Conservation (phyloP, 2,888 invertebrate species). For the Hypselothyrea guttata region DNA sequence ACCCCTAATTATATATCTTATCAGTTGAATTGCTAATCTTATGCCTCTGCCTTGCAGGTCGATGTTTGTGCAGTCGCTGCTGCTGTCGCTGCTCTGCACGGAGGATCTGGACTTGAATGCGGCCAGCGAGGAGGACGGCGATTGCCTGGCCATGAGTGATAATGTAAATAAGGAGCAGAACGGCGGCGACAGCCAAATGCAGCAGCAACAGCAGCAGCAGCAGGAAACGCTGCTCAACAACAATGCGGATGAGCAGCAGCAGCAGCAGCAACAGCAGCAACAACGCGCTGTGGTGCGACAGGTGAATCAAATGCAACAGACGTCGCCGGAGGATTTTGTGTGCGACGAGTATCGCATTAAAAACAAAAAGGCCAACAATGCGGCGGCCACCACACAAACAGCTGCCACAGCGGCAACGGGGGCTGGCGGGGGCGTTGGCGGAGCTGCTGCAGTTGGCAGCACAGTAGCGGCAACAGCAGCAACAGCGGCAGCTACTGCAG, state of each 20-base stretch:
- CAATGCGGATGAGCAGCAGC: constrained; percentile 74
- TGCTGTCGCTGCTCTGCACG: constrained; percentile 83
- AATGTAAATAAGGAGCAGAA: constrained; percentile 81
- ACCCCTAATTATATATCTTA: neutral
- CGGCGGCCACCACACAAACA: constrained; percentile 74
- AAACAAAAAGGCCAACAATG: constrained; percentile 70
- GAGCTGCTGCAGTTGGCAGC: constrained; percentile 43
- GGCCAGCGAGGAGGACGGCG: constrained; percentile 53
- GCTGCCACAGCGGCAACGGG: constrained; percentile 60
- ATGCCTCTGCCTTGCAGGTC: too few relatives aligned
- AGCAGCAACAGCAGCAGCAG: constrained; percentile 59
- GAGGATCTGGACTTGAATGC: constrained; percentile 60
- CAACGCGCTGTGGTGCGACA: constrained; percentile 66
- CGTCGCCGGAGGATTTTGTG: constrained; percentile 82
- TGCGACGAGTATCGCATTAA: constrained; percentile 80
- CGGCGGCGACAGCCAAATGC: constrained; percentile 39
- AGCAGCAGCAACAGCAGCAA: constrained; percentile 58
- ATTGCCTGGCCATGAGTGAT: constrained; percentile 80
- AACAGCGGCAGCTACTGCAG: constrained; percentile 43
- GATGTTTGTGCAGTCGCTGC: constrained; percentile 87
- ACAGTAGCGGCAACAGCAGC: constrained; percentile 6
- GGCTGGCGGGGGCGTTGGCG: constrained; percentile 35
- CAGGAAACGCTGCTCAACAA: constrained; percentile 80
- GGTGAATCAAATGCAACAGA: constrained; percentile 82
- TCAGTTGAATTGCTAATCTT: constrained; percentile 19